Base-by-base conservation (phyloP, 2,888 invertebrate species). In the Gandaritis pyraliata region DNA sequence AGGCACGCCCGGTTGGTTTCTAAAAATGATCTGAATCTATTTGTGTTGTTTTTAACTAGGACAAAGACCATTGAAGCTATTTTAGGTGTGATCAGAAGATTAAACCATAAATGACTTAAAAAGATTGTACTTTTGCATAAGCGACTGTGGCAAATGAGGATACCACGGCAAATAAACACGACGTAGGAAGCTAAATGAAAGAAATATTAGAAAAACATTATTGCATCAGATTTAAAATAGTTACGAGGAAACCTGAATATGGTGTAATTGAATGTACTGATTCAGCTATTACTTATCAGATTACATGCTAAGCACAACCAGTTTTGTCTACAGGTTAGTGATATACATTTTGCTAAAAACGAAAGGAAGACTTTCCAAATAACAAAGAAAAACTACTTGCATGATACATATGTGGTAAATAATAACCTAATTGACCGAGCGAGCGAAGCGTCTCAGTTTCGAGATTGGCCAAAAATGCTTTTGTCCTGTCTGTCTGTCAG, bases 111-210 rank as follows among this genome's bases (percentile, higher is more conserved):
- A 33, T 67, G 48, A 58, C 64, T 52, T 48, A 67, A 67, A 52
- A 33, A 48, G 53, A 64, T 36, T 61, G 39, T 49, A 56, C 38
- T 16, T 61, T 65, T 68, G 61, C 67, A 68, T 63, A 68, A 68
- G 55, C 53, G 46, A 48, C 36, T 63, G 58, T 62, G 13, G 59
- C 39, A 29, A 56, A 63, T 58, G 36, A 23, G 51, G 41, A 55
- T 41, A 41, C 43, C 41, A 51, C 47, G 39, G 51, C 30, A 38
- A 55, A 56, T 38, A 55, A 49, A 50, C 13, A 12, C 29, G n/a
- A n/a, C 11, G 29, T 12, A 47, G 47, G 48, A 29, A 33, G 18
- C 15, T 13, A n/a, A 47, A 23, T 12, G 6, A 23, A 29, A 48
- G 10, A 52, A 53, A 48, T 29, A 43, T 41, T 23, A n/a, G 18